Percentiles rank a stretch among this genome's conserved stretches.
phyloP scores from a whole-genome alignment of 1,140 invertebrate genomes.

The Oncopodura yosiiana region DNA sequence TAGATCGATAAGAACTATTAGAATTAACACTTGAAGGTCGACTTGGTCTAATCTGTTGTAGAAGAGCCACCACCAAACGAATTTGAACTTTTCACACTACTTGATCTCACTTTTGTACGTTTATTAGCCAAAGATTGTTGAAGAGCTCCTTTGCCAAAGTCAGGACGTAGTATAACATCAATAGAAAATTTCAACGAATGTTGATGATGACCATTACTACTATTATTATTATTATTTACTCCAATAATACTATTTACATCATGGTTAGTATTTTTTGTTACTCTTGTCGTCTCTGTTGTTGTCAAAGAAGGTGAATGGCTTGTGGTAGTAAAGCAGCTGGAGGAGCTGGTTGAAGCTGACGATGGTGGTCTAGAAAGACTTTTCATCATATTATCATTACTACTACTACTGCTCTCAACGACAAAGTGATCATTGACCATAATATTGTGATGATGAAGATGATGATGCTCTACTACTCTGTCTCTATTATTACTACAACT shows the following conservation, averaged over 20 bases:
- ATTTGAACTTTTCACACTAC: not conserved
- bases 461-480: slow-evolving; percentile 30
- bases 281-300: not conserved
- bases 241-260: slow-evolving; percentile 51
- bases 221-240: slow-evolving; percentile 36
- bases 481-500: not conserved
- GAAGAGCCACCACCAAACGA: not conserved
- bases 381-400: too few species aligned
- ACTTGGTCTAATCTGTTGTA: not conserved
- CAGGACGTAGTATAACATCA: slow-evolving; percentile 81
- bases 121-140: not conserved
- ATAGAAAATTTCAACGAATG: slow-evolving; percentile 71
- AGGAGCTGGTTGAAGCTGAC: slow-evolving; percentile 35
- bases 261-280: slow-evolving; percentile 41
- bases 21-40: slow-evolving; percentile 31
- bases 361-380: too few species aligned
- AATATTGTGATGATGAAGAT: slow-evolving; percentile 39
- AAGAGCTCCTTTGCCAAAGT: slow-evolving; percentile 53
- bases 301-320: slow-evolving; percentile 1
- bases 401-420: too few species aligned
- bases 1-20: slow-evolving; percentile 26
- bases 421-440: too few species aligned
- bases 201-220: not conserved
- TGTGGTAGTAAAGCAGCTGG: slow-evolving; percentile 1
- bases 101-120: slow-evolving; percentile 5